phyloP scores from a whole-genome alignment of 2,888 invertebrate species.

The Hydraecia micacea region DNA sequence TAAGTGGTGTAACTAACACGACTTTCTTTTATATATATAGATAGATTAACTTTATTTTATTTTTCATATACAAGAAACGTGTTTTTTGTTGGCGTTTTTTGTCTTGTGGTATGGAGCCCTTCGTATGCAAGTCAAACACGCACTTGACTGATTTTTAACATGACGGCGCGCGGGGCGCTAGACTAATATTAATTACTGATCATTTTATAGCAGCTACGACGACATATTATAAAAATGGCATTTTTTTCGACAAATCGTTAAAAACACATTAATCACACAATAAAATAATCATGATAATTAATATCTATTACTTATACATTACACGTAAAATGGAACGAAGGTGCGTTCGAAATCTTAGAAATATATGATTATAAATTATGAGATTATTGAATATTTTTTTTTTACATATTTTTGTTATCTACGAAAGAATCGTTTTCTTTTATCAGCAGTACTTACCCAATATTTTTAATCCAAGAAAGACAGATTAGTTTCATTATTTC shows the following conservation, averaged over 20 bases:
- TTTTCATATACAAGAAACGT: too few species aligned
- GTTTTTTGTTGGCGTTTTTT: too few species aligned
- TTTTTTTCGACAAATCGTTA: not conserved
- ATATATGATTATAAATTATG: not conserved
- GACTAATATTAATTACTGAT: not conserved
- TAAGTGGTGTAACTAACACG: too few species aligned
- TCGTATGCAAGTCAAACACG: too few species aligned
- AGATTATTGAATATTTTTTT: not conserved
- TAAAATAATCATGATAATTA: too few species aligned
- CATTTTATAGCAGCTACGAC: not conserved
- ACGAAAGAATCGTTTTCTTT: not conserved
- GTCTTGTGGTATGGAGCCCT: too few species aligned
- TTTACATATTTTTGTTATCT: not conserved
- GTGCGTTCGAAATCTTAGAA: conserved; percentile 15
- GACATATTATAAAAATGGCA: too few species aligned
- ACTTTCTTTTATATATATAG: too few species aligned
- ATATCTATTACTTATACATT: not conserved
- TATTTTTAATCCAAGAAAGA: not conserved
- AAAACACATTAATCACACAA: too few species aligned
- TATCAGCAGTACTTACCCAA: not conserved
- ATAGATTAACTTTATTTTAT: too few species aligned
- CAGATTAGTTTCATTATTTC: not conserved
- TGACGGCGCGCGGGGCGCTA: not conserved
- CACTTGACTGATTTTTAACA: not conserved
- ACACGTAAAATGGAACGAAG: not conserved